Base-by-base conservation (phyloP, 2,888 invertebrate species). In the Drosophila tripunctata region DNA sequence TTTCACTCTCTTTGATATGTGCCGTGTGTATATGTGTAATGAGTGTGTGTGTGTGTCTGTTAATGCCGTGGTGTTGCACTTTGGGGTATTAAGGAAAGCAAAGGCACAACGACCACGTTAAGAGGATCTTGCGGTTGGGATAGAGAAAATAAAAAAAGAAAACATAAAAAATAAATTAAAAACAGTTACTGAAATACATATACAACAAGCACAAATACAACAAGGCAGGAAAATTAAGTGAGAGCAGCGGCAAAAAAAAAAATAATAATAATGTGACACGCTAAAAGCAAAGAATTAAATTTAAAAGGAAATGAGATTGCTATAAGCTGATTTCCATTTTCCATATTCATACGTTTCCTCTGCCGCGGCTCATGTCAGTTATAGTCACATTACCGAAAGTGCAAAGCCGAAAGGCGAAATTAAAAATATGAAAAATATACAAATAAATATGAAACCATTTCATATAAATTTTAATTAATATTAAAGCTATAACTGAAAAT, bases 221-320 rank as follows among this genome's bases (percentile, higher is more conserved):
- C 31, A 17, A n/a, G 36, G 19, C 45, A 61, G 54, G 41, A 52
- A 70, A 80, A 65, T 74, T 56, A 80, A 72, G 63, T 60, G 55
- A 55, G 40, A 64, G 43, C 31, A 27, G 12, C 41, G 21, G n/a
- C n/a, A n/a, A n/a, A n/a, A n/a, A n/a, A n/a, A n/a, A n/a, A n/a
- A n/a, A n/a, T n/a, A n/a, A n/a, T n/a, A n/a, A 52, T 51, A 78
- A 68, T 50, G 62, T 44, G 58, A 66, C 58, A 71, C 56, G 55
- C 40, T 55, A 68, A 78, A 56, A 57, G 66, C 65, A 45, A 41
- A 38, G 60, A 87, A 88, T 81, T 83, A 88, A 86, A 88, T 88
- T 88, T 75, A 79, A 82, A 79, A 62, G 87, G 81, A 81, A 81
- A 88, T 83, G 62, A 67, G 82, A 84, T 80, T 65, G 74, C 58